Conservation (phyloP, 2,888 invertebrate genomes). For the Stenchaetothrips biformis region DNA sequence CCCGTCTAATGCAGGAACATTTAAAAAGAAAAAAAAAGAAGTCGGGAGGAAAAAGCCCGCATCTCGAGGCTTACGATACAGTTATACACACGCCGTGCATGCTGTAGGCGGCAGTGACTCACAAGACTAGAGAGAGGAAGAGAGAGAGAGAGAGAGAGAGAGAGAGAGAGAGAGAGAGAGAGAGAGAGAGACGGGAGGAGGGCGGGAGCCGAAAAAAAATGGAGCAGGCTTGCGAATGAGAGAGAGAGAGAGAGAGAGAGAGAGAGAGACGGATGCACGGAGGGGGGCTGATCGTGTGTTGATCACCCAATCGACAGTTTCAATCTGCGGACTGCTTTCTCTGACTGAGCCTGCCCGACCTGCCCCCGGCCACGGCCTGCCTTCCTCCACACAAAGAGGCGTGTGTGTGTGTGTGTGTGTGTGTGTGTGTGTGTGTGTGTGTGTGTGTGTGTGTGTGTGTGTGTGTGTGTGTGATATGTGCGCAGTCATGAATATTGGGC, state of each 20-base stretch:
- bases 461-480: background rate
- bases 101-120: background rate
- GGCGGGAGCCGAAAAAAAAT: background rate
- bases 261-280: background rate
- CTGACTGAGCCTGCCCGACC: background rate
- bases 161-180: background rate
- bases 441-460: background rate
- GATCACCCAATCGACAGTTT: constrained; percentile 6
- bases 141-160: background rate
- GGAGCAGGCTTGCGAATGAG: background rate
- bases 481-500: background rate
- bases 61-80: background rate
- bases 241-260: constrained; percentile 4
- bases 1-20: no score
- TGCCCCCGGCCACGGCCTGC: background rate
- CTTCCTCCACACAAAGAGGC: background rate
- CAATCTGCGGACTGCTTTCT: constrained; percentile 4
- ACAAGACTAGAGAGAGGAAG: no score
- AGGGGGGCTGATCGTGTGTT: background rate
- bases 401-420: no score
- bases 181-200: background rate
- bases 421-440: background rate
- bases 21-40: no score
- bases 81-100: background rate
- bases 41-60: background rate